Evolutionary conservation across 1,140 invertebrate genomes (phyloP).

Genomic region (Oncopodura yosiiana): DNA sequence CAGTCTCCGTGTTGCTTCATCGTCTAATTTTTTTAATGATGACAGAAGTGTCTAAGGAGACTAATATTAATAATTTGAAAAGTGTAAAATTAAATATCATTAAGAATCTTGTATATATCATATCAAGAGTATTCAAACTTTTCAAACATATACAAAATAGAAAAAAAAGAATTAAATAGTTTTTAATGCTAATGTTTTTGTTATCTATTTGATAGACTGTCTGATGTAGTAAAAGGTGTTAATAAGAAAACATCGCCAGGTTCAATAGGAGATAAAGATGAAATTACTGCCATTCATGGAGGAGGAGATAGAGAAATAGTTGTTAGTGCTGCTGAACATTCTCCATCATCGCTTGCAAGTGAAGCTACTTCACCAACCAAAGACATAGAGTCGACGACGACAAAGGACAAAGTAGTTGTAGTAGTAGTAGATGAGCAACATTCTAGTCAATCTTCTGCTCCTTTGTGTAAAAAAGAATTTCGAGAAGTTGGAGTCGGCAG

Average conservation of each 20-base stretch:
- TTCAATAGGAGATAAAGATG: slow-evolving; percentile 1
- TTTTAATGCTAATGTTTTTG: no score
- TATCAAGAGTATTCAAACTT: no score
- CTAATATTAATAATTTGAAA: slow-evolving; percentile 11
- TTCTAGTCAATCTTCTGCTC: slow-evolving; percentile 30
- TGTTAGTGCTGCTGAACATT: slow-evolving; percentile 28
- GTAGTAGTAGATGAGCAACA: slow-evolving; percentile 8
- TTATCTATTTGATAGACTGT: slow-evolving; percentile 46
- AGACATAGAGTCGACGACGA: slow-evolving; percentile 15
- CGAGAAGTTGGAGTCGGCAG: slow-evolving; percentile 35
- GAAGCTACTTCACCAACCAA: slow-evolving; percentile 23
- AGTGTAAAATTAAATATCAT: no score
- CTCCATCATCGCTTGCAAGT: slow-evolving; percentile 22
- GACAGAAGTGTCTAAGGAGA: slow-evolving; percentile 17
- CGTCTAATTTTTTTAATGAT: slow-evolving; percentile 1
- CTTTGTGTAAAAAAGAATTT: slow-evolving; percentile 31
- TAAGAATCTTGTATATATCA: no score
- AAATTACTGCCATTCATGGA: neutral
- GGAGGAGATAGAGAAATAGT: slow-evolving; percentile 27
- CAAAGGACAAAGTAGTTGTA: slow-evolving; percentile 8
- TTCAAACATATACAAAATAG: no score
- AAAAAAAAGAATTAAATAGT: slow-evolving; percentile 10
- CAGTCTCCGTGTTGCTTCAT: slow-evolving; percentile 17
- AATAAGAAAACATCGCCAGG: slow-evolving; percentile 24
- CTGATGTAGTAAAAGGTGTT: slow-evolving; percentile 68